Conservation (phyloP, 2,113 vertebrate species). For the Bombycilla garrulus region DNA sequence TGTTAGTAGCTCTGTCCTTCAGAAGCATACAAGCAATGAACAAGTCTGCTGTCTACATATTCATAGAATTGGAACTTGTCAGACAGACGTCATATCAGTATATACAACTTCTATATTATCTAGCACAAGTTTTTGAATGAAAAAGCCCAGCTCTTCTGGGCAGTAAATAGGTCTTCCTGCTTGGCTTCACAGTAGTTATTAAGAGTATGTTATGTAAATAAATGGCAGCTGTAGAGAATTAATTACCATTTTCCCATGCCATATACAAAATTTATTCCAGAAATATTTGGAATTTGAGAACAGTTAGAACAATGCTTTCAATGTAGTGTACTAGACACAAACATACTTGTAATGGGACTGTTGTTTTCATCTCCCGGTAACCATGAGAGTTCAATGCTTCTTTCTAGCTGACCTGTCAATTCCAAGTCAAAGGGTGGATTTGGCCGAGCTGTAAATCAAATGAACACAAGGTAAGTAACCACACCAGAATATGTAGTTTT, state of each 20-base stretch:
- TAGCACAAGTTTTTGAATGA: background rate
- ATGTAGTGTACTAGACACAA: background rate
- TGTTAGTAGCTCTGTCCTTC: background rate
- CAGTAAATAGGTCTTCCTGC: background rate
- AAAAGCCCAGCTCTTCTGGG: background rate
- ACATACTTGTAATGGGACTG: constrained; percentile 89
- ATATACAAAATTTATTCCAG: background rate
- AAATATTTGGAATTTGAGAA: background rate
- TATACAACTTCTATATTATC: background rate
- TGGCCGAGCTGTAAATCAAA: constrained; percentile 83
- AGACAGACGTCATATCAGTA: background rate
- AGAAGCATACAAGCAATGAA: background rate
- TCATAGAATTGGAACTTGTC: background rate
- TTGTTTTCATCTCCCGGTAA: constrained; percentile 92
- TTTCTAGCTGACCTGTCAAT: constrained; percentile 85
- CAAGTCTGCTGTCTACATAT: background rate
- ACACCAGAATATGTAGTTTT: background rate
- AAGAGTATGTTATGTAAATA: background rate
- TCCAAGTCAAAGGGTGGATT: constrained; percentile 93
- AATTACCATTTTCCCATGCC: background rate
- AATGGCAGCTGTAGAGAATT: background rate
- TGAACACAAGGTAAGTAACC: constrained; percentile 1
- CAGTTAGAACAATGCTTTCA: background rate
- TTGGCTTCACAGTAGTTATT: background rate
- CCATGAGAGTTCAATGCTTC: constrained; percentile 91